Percentiles rank a stretch among this genome's conserved stretches.
Conservation (phyloP, 1,140 invertebrate genomes). For the Xylocopa sonorina region DNA sequence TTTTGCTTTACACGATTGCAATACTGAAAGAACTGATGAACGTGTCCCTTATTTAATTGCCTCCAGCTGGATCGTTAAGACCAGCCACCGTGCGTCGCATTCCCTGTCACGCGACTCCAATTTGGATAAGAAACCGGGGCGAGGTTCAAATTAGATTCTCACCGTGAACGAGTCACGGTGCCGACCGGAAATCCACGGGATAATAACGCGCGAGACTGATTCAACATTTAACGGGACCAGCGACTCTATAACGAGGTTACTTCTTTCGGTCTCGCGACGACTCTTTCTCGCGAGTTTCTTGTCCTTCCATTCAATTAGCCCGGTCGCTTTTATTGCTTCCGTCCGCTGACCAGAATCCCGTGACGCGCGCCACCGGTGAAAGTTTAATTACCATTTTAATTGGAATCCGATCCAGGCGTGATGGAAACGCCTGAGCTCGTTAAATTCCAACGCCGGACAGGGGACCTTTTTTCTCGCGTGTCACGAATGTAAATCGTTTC, state of each 20-base stretch:
- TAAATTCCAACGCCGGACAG: neutral
- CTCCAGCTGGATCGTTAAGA: no score
- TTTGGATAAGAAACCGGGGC: neutral
- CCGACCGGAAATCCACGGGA: neutral
- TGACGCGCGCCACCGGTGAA: neutral
- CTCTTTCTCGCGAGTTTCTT: constrained; percentile 2
- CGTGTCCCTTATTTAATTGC: no score
- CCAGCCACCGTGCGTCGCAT: no score
- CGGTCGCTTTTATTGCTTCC: neutral
- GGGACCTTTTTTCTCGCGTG: neutral
- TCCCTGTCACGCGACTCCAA: no score
- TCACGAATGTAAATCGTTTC: neutral
- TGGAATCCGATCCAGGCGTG: neutral
- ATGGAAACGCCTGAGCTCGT: neutral
- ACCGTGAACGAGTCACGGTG: neutral
- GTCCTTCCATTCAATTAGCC: neutral
- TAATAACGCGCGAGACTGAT: neutral
- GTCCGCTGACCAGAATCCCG: neutral
- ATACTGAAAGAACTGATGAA: no score
- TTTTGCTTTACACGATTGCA: no score
- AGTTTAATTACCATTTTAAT: constrained; percentile 15
- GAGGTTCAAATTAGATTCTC: constrained; percentile 10
- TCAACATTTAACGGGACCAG: neutral
- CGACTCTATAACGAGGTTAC: neutral
- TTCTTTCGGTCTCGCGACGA: neutral